Percentiles rank a stretch among this genome's conserved stretches.
phyloP scores from a whole-genome alignment of 2,797 vertebrate species.

The Neopelma chrysocephalum region DNA sequence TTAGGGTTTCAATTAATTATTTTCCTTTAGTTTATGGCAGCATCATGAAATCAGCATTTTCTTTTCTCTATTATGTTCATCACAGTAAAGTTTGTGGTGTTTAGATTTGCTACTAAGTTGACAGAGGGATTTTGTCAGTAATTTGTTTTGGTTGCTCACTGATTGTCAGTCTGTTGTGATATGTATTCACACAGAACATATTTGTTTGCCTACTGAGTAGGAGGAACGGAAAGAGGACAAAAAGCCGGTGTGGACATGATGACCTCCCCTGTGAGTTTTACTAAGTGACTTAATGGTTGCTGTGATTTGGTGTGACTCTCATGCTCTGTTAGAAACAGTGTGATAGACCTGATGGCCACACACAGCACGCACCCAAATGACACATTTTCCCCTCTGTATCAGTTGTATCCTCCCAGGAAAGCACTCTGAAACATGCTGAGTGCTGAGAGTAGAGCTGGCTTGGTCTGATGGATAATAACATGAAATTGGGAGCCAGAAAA shows the following conservation, averaged over 20 bases:
- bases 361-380: neutral
- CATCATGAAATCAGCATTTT: slow-evolving; percentile 3
- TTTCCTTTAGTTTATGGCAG: neutral
- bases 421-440: neutral
- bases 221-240: slow-evolving; percentile 36
- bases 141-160: slow-evolving; percentile 63
- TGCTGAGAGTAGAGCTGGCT: neutral
- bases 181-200: slow-evolving; percentile 48
- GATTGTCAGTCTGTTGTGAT: slow-evolving; percentile 51
- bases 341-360: neutral
- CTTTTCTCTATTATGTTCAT: neutral
- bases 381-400: neutral
- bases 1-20: neutral
- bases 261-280: slow-evolving; percentile 34
- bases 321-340: neutral
- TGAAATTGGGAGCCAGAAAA: neutral
- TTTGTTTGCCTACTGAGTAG: slow-evolving; percentile 46
- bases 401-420: neutral
- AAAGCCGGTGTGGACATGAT: neutral
- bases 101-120: slow-evolving; percentile 7
- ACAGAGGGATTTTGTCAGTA: slow-evolving; percentile 60
- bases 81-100: neutral
- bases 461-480: neutral
- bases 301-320: slow-evolving; percentile 36
- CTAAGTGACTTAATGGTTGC: slow-evolving; percentile 43